phyloP scores from a whole-genome alignment of 2,113 vertebrate species.

The Archilochus colubris region DNA sequence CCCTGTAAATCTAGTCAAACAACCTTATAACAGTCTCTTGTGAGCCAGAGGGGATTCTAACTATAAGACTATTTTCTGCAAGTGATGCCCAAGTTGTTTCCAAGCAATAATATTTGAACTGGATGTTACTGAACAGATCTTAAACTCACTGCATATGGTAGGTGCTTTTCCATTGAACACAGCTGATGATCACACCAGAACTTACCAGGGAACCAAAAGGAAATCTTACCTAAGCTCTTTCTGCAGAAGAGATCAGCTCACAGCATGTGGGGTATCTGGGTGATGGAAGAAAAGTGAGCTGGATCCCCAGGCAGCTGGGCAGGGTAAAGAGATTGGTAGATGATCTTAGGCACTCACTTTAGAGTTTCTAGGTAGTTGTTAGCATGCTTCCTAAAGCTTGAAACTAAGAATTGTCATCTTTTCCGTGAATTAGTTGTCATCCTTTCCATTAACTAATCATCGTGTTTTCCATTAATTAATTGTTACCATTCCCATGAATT shows the following conservation, averaged over 20 bases:
- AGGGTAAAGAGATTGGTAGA: background rate
- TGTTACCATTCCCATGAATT: background rate
- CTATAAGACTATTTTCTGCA: background rate
- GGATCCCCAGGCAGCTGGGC: background rate
- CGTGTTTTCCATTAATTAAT: background rate
- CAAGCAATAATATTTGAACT: background rate
- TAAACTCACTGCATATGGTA: background rate
- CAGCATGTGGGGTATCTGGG: background rate
- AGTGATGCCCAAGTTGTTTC: background rate
- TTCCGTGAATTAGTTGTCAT: background rate
- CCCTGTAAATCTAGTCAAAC: background rate
- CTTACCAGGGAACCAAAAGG: rapidly evolving
- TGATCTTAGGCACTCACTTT: background rate
- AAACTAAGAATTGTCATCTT: background rate
- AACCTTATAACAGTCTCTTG: background rate
- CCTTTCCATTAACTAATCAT: background rate
- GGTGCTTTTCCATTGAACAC: background rate
- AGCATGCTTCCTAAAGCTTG: background rate
- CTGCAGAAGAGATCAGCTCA: background rate
- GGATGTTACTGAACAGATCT: background rate
- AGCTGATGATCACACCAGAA: background rate
- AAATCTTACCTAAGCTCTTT: background rate
- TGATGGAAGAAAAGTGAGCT: background rate
- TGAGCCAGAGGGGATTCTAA: background rate
- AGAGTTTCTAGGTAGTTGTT: background rate